phyloP scores from a whole-genome alignment of 2,797 vertebrate genomes.

The Parauchenoglanis punctatus region DNA sequence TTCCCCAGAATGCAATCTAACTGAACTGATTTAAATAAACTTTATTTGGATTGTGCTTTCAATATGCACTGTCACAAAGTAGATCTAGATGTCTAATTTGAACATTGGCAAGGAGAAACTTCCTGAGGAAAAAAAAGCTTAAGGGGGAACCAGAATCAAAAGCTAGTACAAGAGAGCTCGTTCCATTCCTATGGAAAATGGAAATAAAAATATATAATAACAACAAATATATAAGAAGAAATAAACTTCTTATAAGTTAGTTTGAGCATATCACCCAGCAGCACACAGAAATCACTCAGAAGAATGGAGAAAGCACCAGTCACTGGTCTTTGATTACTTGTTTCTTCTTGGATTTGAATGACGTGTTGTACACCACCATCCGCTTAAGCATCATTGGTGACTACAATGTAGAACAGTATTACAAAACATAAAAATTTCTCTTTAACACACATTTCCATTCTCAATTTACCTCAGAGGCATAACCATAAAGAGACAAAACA shows the following conservation, averaged over 20 bases:
- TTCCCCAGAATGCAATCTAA: not conserved
- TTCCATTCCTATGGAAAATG: not conserved
- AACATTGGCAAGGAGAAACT: not conserved
- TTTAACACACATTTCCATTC: not conserved
- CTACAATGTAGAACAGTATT: slow-evolving; percentile 77
- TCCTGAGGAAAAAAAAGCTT: not conserved
- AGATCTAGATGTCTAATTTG: not conserved
- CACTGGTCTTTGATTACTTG: slow-evolving; percentile 81
- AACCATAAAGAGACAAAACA: not conserved
- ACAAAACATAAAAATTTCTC: slow-evolving; percentile 16
- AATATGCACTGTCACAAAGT: not conserved
- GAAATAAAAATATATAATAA: not conserved
- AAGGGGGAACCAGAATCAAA: not conserved
- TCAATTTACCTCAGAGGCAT: not conserved
- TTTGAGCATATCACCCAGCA: not conserved
- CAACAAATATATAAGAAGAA: not conserved
- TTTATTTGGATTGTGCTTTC: not conserved
- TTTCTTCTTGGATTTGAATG: slow-evolving; percentile 88
- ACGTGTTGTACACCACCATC: slow-evolving; percentile 97
- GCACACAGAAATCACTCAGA: slow-evolving; percentile 21
- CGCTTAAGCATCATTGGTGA: slow-evolving; percentile 97
- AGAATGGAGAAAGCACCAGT: not conserved
- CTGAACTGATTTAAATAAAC: not conserved
- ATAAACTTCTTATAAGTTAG: not conserved
- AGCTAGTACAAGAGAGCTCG: not conserved